Evolutionary conservation across 1,140 invertebrate species (phyloP).

Genomic region (Drosophila nigrodunni): DNA sequence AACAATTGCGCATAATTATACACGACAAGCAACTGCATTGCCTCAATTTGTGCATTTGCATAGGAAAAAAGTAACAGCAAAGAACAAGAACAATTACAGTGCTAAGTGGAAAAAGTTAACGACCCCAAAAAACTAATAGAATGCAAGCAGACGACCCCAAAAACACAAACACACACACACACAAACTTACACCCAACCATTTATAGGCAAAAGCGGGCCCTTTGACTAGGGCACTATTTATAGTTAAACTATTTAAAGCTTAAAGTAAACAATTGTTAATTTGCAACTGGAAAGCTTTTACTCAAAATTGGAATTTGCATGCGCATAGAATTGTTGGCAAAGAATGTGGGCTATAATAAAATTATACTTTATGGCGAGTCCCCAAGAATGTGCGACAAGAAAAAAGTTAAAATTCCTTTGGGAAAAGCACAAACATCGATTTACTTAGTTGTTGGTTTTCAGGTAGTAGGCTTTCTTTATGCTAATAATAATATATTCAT

Average conservation of each 20-base stretch:
- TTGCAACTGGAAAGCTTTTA: not conserved
- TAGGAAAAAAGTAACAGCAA: conserved; percentile 42
- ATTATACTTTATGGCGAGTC: conserved; percentile 33
- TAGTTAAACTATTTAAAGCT: conserved; percentile 7
- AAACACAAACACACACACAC: not conserved
- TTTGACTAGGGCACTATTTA: not conserved
- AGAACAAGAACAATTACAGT: conserved; percentile 64
- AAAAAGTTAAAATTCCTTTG: not conserved
- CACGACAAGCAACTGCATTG: conserved; percentile 57
- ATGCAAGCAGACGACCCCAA: conserved; percentile 38
- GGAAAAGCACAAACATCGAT: conserved; percentile 7
- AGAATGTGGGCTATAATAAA: conserved; percentile 22
- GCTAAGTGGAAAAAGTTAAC: conserved; percentile 69
- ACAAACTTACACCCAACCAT: not conserved
- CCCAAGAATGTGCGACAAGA: conserved; percentile 17
- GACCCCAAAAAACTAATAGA: conserved; percentile 61
- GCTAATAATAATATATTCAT: not conserved
- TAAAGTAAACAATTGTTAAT: conserved; percentile 1
- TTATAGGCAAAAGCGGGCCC: not conserved
- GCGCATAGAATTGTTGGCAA: conserved; percentile 22
- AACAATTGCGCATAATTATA: conserved; percentile 82
- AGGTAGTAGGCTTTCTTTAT: conserved; percentile 21
- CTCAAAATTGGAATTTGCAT: not conserved
- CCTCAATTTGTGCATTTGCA: conserved; percentile 76
- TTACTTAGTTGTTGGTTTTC: not conserved